Conservation (phyloP, 2,113 vertebrate species). For the Xiphophorus couchianus region DNA sequence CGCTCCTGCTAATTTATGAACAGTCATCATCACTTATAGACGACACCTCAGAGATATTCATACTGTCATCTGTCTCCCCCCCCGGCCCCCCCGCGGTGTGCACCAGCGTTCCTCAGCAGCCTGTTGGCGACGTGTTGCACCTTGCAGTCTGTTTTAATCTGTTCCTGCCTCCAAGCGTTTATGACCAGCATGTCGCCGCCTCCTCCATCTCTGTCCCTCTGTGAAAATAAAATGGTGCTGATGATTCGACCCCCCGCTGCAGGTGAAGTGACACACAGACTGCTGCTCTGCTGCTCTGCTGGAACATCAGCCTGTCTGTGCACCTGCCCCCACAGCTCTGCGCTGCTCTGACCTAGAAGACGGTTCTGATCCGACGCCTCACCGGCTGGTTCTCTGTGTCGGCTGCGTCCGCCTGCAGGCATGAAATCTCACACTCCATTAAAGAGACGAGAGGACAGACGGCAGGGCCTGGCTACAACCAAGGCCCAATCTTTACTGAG, state of each 20-base stretch:
- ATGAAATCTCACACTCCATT: conserved; percentile 20
- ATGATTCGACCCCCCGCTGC: background rate
- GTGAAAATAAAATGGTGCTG: background rate
- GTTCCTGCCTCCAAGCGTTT: background rate
- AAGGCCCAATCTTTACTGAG: too few relatives aligned
- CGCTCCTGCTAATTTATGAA: background rate
- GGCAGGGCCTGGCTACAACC: background rate
- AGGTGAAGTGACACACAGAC: background rate
- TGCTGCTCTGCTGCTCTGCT: too few relatives aligned
- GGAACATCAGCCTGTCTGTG: too few relatives aligned
- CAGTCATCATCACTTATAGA: background rate
- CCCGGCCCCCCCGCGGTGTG: background rate
- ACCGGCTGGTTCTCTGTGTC: background rate
- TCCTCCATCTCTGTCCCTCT: background rate
- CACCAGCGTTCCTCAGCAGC: background rate
- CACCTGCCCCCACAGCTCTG: background rate
- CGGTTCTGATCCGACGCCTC: background rate
- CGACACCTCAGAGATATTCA: background rate
- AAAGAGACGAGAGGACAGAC: background rate
- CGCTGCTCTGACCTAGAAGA: conserved; percentile 14
- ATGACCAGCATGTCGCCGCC: background rate
- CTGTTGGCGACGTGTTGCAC: background rate
- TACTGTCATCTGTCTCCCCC: background rate
- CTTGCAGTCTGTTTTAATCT: background rate
- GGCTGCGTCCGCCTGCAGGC: background rate